These are phyloP conservation scores for Brenthis hecate DNA, from an alignment of 2,888 invertebrate species.

Conservation along the genomic window DNA sequence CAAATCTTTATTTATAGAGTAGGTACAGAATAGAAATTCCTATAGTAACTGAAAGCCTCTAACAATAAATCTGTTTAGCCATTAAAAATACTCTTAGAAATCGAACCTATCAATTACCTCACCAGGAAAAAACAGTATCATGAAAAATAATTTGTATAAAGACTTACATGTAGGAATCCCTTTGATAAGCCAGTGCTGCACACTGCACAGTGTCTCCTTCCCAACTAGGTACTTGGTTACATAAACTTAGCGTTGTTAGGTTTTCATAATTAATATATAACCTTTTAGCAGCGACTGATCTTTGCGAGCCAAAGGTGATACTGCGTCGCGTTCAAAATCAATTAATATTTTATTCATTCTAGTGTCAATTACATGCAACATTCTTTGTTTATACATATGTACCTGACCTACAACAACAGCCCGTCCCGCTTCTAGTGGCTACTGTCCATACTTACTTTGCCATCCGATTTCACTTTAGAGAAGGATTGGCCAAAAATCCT, in stretches of 20 bases:
- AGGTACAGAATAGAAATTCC: too few species aligned
- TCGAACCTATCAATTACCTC: background rate
- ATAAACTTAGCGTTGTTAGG: slow-evolving; percentile 14
- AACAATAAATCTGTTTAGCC: too few species aligned
- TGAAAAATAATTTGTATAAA: background rate
- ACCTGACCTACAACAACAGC: background rate
- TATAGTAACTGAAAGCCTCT: too few species aligned
- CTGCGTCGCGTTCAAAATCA: slow-evolving; percentile 3
- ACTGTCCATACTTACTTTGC: too few species aligned
- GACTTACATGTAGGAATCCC: background rate
- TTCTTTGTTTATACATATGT: background rate
- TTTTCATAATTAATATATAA: slow-evolving; percentile 10
- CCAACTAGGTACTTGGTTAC: slow-evolving; percentile 4
- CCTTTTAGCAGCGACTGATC: background rate
- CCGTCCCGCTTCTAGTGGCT: too few species aligned
- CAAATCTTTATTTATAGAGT: too few species aligned
- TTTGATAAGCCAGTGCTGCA: background rate
- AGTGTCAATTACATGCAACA: background rate
- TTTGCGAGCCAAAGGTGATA: slow-evolving; percentile 10
- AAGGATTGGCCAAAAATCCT: too few species aligned
- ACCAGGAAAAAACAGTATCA: too few species aligned
- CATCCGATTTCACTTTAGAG: too few species aligned
- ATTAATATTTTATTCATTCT: slow-evolving; percentile 13
- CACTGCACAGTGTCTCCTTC: background rate
- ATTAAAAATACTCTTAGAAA: background rate